Conservation (phyloP, 2,888 invertebrate species). For the Ichneumoninae sp. region DNA sequence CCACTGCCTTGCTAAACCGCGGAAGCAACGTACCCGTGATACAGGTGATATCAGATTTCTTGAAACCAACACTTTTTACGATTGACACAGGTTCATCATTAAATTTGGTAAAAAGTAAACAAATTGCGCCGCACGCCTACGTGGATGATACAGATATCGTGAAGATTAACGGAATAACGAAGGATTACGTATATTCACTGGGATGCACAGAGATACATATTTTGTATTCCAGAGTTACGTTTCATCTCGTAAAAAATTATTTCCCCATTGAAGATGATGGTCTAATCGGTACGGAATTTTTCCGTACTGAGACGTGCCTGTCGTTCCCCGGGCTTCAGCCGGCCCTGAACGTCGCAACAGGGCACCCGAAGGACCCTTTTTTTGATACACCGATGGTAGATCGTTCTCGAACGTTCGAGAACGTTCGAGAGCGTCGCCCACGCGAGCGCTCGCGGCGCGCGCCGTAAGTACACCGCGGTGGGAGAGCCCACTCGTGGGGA, state of each 20-base stretch:
- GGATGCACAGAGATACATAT: constrained; percentile 30
- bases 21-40: constrained; percentile 23
- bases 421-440: no score
- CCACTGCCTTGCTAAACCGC: constrained; percentile 14
- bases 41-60: neutral
- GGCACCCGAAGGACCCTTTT: no score
- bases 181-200: constrained; percentile 41
- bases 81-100: constrained; percentile 39
- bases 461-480: no score
- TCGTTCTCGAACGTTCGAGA: no score
- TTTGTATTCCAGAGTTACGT: constrained; percentile 10
- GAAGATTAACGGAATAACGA: constrained; percentile 46
- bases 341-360: no score
- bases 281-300: constrained; percentile 52
- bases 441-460: no score
- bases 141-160: constrained; percentile 19
- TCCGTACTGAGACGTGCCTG: no score
- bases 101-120: neutral
- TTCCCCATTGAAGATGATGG: constrained; percentile 58
- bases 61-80: constrained; percentile 39
- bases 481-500: no score
- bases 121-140: constrained; percentile 4
- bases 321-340: no score
- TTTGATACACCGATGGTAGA: no score
- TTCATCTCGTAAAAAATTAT: constrained; percentile 53